Base-by-base conservation (phyloP, 2,888 invertebrate species). In the Mesochorus sp. region DNA sequence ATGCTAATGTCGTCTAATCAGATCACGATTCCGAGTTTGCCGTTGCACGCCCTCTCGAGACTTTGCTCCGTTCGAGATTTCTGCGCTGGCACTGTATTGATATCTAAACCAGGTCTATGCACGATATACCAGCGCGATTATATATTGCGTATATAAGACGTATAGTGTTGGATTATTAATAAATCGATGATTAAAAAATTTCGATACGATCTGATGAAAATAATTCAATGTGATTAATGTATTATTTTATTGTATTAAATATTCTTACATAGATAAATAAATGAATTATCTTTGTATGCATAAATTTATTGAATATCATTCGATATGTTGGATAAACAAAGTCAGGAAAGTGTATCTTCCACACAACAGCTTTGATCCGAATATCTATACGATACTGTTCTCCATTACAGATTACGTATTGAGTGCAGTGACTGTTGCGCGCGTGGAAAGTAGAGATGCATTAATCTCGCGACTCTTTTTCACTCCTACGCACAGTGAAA, bases 361-460 rank as follows among this genome's bases (percentile, higher is more conserved):
- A 24, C 51, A 39, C 14, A 12, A 8, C 12, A 31, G 62, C 4
- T 53, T 49, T 28, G 31, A 53, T 71, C 21, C 51, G 53, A 61
- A 53, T 12, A 49, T 24, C 34, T 44, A 31, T 21, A 24, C 42
- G 53, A 44, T 62, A 8, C 71, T 62, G 21, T 53, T 61, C 51
- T 12, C 17, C 12, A 21, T 64, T 53, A 34, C 39, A 28, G 37
- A 47, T n/a, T n/a, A n/a, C n/a, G n/a, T n/a, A n/a, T n/a, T n/a
- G 28, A 47, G 64, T 34, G 34, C 71, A 34, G 17, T 5, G 47
- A 59, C 44, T 61, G n/a, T n/a, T n/a, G n/a, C 14, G 10, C 8
- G 39, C 12, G 19, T 62, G 70, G 73, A 78, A 72, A 80, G 76
- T 53, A 78, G 77, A 74, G 76, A 76, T 81, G 80, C 81, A 82